Base-by-base conservation (phyloP, 2,888 invertebrate genomes). In the Scaptomyza caliginosa region DNA sequence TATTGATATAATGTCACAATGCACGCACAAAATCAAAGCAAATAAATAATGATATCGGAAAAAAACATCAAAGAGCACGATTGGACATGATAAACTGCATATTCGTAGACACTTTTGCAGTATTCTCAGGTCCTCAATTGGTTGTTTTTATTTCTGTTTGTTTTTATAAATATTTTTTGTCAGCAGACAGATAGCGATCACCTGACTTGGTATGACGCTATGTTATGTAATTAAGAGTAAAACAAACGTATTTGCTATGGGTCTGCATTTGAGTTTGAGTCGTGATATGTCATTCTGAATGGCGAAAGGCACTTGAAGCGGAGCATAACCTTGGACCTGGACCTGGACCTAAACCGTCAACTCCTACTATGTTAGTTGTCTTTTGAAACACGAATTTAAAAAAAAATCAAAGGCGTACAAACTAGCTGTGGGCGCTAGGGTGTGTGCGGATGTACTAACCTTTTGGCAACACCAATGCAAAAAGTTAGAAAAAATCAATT, bases 271-370 rank as follows among this genome's bases (percentile, higher is more conserved):
- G 52, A 67, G 42, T 39, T 28, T 52, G 45, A 69, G 32, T 75
- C 71, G 71, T 71, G 71, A 75, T 71, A 75, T 71, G 71, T 52
- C 71, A 71, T 42, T 26, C 24, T 0, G 46, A 40, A 48, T 64
- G 21, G 76, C 54, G 64, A 71, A 71, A 71, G 71, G 71, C 70
- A 56, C 13, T 60, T 42, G 40, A 6, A 30, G 52, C 39, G 17
- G 39, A 32, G 28, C 16, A 38, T 36, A 46, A 57, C 71, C 71
- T 71, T 71, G 75, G 76, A 50, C 30, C 48, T 51, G 49, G 43
- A 60, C 75, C 49, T 50, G 49, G 45, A 62, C 75, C 49, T 50
- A 74, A 71, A 75, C 62, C 42, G 75, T 39, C 42, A 55, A 56
- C 55, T 32, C 36, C 63, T 30, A 13, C 30, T 38, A 16, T 19